A percentile compares a stretch with the other conserved stretches of the same genome.
Conservation (phyloP, 2,113 vertebrate genomes). For the Ciconia boyciana region DNA sequence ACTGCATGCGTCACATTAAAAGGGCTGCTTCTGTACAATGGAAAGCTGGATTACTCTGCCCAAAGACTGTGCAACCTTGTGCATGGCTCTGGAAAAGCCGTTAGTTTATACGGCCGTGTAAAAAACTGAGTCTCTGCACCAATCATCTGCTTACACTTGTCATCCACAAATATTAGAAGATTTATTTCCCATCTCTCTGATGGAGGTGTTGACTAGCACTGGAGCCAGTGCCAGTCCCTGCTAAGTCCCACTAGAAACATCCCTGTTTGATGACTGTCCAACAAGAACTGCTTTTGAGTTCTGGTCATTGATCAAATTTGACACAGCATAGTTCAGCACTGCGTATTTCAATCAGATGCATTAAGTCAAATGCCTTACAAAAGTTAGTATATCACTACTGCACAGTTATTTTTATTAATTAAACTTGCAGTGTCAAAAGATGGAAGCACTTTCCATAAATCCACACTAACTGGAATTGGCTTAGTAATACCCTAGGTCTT, state of each 20-base stretch:
- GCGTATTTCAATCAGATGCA: background rate
- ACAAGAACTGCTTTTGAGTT: background rate
- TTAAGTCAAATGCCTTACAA: background rate
- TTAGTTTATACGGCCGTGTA: background rate
- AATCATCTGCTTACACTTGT: background rate
- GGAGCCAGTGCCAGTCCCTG: background rate
- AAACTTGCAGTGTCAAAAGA: background rate
- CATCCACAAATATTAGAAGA: background rate
- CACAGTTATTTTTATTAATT: background rate
- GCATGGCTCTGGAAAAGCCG: background rate
- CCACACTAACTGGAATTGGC: background rate
- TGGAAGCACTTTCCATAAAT: background rate
- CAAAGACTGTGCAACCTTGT: background rate
- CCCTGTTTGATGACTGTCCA: background rate
- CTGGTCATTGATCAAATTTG: background rate
- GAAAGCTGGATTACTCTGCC: background rate
- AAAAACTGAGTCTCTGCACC: background rate
- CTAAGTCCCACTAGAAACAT: background rate
- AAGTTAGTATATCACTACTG: background rate
- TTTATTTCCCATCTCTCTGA: background rate
- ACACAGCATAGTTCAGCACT: background rate
- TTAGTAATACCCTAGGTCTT: background rate
- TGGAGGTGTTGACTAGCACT: background rate
- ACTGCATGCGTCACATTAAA: background rate
- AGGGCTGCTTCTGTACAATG: background rate